Percentiles rank a stretch among this genome's conserved stretches.
phyloP scores from a whole-genome alignment of 2,113 vertebrate species.

The Mionectes macconnelli region DNA sequence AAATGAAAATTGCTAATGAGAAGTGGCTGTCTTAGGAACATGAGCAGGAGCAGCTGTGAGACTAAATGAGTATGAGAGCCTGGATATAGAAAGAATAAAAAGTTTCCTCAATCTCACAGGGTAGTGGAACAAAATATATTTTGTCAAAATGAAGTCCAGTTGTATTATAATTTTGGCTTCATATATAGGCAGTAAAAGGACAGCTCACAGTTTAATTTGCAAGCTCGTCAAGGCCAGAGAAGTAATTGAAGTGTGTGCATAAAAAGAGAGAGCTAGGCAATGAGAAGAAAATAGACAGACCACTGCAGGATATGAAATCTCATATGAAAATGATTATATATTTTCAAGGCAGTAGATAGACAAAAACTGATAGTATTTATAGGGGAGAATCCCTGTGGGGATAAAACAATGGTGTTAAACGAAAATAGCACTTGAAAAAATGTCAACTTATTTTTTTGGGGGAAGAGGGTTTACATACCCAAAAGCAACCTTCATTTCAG shows the following conservation, averaged over 20 bases:
- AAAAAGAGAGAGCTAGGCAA: neutral
- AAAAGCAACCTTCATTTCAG: neutral
- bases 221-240: neutral
- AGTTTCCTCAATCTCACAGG: neutral
- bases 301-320: neutral
- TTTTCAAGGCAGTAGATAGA: neutral
- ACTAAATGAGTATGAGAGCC: neutral
- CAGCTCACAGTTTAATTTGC: neutral
- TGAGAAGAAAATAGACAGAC: neutral
- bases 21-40: neutral
- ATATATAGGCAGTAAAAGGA: neutral
- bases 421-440: neutral
- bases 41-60: neutral
- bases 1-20: neutral
- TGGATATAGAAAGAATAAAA: neutral
- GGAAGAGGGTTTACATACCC: fast-evolving
- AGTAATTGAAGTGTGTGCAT: neutral
- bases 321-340: neutral
- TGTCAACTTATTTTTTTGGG: neutral
- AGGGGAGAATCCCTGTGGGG: neutral
- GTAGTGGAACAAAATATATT: neutral
- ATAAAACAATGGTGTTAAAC: neutral
- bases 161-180: neutral
- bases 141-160: neutral
- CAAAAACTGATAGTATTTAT: neutral